phyloP scores from a whole-genome alignment of 2,797 vertebrate genomes.

The Clarias pachynema region DNA sequence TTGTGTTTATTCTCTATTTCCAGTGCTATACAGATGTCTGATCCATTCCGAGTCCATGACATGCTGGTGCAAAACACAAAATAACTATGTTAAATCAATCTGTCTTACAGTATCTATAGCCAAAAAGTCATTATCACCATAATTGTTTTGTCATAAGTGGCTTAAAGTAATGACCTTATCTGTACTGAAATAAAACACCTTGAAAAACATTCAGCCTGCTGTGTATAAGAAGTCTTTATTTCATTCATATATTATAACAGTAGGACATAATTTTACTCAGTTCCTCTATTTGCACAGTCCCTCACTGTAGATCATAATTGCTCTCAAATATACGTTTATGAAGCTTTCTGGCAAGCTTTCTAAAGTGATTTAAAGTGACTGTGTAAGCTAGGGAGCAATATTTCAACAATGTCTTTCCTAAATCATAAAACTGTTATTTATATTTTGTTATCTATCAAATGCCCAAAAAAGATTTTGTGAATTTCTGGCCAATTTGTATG shows the following conservation, averaged over 20 bases:
- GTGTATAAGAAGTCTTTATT: background rate
- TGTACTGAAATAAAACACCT: background rate
- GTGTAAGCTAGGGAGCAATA: background rate
- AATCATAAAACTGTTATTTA: background rate
- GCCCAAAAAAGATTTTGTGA: background rate
- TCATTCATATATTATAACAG: background rate
- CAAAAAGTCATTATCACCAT: background rate
- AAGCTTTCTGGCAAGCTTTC: background rate
- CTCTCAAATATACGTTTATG: background rate
- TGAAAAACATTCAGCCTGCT: background rate
- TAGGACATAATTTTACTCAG: background rate
- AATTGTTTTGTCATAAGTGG: background rate
- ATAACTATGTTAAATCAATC: background rate
- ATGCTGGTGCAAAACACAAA: background rate
- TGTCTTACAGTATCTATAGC: background rate
- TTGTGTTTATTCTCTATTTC: background rate
- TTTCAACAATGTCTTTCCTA: background rate
- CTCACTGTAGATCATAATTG: background rate
- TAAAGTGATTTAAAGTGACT: background rate
- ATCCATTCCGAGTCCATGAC: background rate
- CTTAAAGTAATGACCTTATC: background rate
- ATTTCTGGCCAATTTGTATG: background rate
- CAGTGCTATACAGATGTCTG: background rate
- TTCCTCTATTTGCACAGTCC: background rate
- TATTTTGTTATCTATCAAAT: background rate